These are phyloP conservation scores for Coleophora flavipennella DNA, from an alignment of 2,888 invertebrate species.

Conservation along the genomic window DNA sequence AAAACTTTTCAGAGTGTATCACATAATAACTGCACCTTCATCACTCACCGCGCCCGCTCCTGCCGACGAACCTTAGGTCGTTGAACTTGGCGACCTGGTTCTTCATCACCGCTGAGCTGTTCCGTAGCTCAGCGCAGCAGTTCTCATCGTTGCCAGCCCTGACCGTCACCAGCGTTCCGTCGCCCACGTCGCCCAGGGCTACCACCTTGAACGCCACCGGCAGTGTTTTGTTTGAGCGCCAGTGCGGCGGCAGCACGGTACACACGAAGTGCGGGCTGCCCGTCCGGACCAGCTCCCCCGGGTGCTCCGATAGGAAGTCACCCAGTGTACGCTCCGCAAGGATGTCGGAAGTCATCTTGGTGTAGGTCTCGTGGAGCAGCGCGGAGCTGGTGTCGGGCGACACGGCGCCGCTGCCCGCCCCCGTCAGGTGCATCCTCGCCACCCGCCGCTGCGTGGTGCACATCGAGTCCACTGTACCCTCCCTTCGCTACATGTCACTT, in stretches of 20 bases:
- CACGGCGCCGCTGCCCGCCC: conserved; percentile 70
- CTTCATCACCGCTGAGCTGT: conserved; percentile 97
- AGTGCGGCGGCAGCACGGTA: conserved; percentile 94
- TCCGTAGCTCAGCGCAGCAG: conserved; percentile 94
- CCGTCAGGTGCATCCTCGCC: conserved; percentile 70
- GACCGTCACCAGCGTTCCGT: conserved; percentile 96
- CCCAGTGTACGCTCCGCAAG: conserved; percentile 89
- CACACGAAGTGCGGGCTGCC: conserved; percentile 96
- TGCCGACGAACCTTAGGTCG: conserved; percentile 97
- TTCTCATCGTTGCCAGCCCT: conserved; percentile 99
- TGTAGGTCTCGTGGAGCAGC: conserved; percentile 85
- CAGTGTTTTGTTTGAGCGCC: conserved; percentile 98
- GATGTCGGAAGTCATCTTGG: conserved; percentile 92
- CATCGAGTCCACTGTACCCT: conserved; percentile 46
- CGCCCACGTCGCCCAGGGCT: conserved; percentile 93
- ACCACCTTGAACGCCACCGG: conserved; percentile 98
- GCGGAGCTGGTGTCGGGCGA: conserved; percentile 81
- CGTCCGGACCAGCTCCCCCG: conserved; percentile 93
- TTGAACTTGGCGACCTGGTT: conserved; percentile 99
- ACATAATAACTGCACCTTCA: conserved; percentile 64
- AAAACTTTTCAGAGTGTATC: conserved; percentile 26
- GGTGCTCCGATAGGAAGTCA: conserved; percentile 90
- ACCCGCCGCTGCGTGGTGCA: conserved; percentile 68
- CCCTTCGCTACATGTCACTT: conserved; percentile 48
- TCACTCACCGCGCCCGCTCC: conserved; percentile 97